These are phyloP conservation scores for Pristiophorus japonicus DNA, from an alignment of 2,113 vertebrate genomes.

Conservation along the genomic window DNA sequence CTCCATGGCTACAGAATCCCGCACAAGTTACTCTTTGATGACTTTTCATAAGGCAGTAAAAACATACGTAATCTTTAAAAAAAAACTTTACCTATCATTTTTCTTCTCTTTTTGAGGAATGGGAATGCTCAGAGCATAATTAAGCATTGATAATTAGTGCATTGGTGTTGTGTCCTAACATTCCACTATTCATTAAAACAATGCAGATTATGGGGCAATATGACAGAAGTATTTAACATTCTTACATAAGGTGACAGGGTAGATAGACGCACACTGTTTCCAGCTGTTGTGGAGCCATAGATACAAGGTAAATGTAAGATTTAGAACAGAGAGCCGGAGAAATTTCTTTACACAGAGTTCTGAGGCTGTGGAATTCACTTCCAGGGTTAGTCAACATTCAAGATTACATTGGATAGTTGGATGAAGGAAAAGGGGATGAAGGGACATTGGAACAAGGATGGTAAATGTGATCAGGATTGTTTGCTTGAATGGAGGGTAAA, in stretches of 20 bases:
- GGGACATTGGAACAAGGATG: background rate
- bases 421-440: background rate
- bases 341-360: no score
- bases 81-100: background rate
- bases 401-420: background rate
- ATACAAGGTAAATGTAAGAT: no score
- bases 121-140: background rate
- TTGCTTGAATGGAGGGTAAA: background rate
- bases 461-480: background rate
- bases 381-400: background rate
- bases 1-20: background rate
- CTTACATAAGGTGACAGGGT: no score
- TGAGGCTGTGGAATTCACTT: background rate
- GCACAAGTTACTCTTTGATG: background rate
- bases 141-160: background rate
- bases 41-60: background rate
- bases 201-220: background rate
- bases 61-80: background rate
- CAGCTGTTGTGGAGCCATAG: no score
- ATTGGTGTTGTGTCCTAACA: background rate
- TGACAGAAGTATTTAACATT: no score
- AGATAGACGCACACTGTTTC: no score
- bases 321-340: no score
- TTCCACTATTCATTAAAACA: background rate
- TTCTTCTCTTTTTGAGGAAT: background rate